Conservation (phyloP, 2,113 vertebrate species). For the Acrocephalus kingi region DNA sequence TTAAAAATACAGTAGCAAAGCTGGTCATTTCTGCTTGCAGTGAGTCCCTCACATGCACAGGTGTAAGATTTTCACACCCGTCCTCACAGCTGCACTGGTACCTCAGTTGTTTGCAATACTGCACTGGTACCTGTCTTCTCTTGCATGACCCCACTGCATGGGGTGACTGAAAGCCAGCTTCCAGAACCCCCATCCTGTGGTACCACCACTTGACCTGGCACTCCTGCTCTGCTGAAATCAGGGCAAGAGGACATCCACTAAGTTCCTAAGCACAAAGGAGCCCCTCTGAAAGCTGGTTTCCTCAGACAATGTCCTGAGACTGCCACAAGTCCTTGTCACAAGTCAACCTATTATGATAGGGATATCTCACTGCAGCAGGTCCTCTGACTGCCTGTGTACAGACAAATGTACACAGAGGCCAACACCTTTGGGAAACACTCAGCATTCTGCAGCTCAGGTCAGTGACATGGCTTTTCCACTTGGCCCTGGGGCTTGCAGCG, state of each 20-base stretch:
- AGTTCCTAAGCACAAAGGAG: not conserved
- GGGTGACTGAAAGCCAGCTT: rapidly evolving
- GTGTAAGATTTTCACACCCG: not conserved
- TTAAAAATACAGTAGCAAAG: not conserved
- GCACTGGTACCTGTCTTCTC: not conserved
- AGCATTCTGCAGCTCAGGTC: not conserved
- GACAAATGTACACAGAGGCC: not conserved
- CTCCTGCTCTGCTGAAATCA: not conserved
- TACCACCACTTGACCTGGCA: not conserved
- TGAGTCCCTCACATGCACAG: not conserved
- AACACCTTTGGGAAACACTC: not conserved
- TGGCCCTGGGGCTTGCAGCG: not conserved
- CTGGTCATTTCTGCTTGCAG: not conserved
- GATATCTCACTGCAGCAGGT: not conserved
- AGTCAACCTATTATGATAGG: not conserved
- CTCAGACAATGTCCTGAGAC: not conserved
- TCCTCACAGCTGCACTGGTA: not conserved
- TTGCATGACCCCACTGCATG: rapidly evolving
- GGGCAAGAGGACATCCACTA: not conserved
- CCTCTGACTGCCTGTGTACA: not conserved
- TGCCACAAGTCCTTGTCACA: not conserved
- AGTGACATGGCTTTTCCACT: not conserved
- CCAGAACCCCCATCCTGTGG: not conserved
- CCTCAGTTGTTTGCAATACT: not conserved
- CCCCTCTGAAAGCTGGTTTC: not conserved